Base-by-base conservation (phyloP, 2,797 vertebrate genomes). In the Pantherophis alleghaniensis region DNA sequence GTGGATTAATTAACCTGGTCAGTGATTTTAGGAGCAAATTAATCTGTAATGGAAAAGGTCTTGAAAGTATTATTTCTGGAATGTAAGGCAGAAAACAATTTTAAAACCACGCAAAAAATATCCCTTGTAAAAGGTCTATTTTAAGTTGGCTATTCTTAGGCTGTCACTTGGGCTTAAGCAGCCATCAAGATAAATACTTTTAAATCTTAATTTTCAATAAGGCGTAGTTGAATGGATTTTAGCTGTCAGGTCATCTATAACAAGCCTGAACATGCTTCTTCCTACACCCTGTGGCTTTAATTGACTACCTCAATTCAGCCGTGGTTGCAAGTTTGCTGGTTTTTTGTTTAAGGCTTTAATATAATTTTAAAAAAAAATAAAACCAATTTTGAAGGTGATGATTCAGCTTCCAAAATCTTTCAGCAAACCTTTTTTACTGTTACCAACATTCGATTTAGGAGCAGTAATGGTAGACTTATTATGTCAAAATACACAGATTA, bases 331-430 rank as follows among this genome's bases (percentile, higher is more conserved):
- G 66, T 14, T 90, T 92, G 13, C 83, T 96, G 88, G 4, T 14
- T 7, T 60, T 92, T 16, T 74, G 91, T 56, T 37, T 56, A 47
- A 4, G 22, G 32, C 42, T 79, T 91, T 79, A 91, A 42, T 42
- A 22, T 55, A 88, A 47, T 47, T 47, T 47, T 60, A 60, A 18
- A 28, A 16, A 7, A 74, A 74, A 1, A 37, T n/a, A n/a, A 69
- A 47, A 32, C 6, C n/a, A 32, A 16, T 66, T 91, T 28, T 91
- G 57, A 63, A 53, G 79, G 51, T 57, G 0, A 0, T 87, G 63
- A 32, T 86, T 86, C 94, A 92, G 69, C 91, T 90, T 94, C 91
- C 87, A 94, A 7, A 1, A 57, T 87, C 86, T 93, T 7, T 59
- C 61, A 79, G 66, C 74, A 86, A 91, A 2, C 87, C 57, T 91